Percentiles rank a stretch among this genome's conserved stretches.
Conservation (phyloP, 2,888 invertebrate genomes). For the Bedellia somnulentella region DNA sequence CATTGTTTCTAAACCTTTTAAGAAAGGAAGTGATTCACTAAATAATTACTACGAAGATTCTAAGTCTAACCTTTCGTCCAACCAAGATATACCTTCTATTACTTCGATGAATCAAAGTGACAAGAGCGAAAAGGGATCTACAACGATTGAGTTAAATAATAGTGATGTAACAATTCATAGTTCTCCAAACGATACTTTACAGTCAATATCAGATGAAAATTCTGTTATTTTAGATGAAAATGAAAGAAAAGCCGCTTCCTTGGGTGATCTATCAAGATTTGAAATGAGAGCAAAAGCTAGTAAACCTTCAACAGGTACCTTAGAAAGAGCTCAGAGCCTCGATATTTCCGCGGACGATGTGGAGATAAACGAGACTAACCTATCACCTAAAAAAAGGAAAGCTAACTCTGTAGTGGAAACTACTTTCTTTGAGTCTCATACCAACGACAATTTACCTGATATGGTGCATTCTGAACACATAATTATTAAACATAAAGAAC, state of each 20-base stretch:
- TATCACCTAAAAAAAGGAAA: slow-evolving; percentile 67
- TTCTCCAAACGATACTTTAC: slow-evolving; percentile 57
- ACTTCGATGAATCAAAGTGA: slow-evolving; percentile 48
- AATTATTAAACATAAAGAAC: slow-evolving; percentile 55
- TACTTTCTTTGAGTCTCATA: slow-evolving; percentile 41
- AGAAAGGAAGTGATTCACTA: slow-evolving; percentile 46
- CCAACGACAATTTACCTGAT: slow-evolving; percentile 42
- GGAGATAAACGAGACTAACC: slow-evolving; percentile 39
- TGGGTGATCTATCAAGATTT: slow-evolving; percentile 77
- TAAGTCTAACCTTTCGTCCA: slow-evolving; percentile 49
- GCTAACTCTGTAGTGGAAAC: slow-evolving; percentile 60
- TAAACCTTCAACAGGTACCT: slow-evolving; percentile 56
- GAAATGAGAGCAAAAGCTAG: slow-evolving; percentile 40
- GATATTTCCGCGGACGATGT: slow-evolving; percentile 67
- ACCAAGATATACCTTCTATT: slow-evolving; percentile 42
- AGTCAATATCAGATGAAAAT: slow-evolving; percentile 42
- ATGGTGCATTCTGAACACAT: slow-evolving; percentile 37
- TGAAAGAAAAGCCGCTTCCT: slow-evolving; percentile 74
- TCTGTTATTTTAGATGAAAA: slow-evolving; percentile 59
- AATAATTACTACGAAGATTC: slow-evolving; percentile 49
- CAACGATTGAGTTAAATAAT: slow-evolving; percentile 73
- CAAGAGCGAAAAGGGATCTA: slow-evolving; percentile 55
- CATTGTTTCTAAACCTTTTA: slow-evolving; percentile 50
- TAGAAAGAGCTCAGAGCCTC: slow-evolving; percentile 79
- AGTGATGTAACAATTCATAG: slow-evolving; percentile 76